These are phyloP conservation scores for Uropsilus gracilis DNA, from an alignment of 2,113 vertebrate species.

Conservation along the genomic window DNA sequence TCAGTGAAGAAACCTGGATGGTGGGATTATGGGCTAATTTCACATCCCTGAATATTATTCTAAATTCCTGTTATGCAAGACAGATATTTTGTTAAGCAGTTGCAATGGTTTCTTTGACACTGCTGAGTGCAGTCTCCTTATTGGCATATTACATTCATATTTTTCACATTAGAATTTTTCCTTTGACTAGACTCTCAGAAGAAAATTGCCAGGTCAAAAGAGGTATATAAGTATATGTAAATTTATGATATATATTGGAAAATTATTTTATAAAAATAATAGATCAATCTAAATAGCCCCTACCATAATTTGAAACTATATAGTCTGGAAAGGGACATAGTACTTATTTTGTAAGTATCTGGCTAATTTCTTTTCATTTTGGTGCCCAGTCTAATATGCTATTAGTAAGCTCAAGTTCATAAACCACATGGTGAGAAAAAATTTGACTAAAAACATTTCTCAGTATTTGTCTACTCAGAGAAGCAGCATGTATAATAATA, in stretches of 20 bases:
- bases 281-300: background rate
- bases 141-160: background rate
- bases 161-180: constrained; percentile 16
- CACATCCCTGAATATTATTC: background rate
- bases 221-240: background rate
- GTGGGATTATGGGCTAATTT: background rate
- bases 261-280: constrained; percentile 37
- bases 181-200: constrained; percentile 31
- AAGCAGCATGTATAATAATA: background rate
- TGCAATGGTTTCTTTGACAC: background rate
- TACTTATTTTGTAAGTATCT: background rate
- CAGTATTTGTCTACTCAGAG: background rate
- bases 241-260: background rate
- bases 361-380: constrained; percentile 32
- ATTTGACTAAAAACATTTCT: background rate
- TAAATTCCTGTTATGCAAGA: background rate
- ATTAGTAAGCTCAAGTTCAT: background rate
- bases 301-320: background rate
- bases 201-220: background rate
- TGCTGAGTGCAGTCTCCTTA: background rate
- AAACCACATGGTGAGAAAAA: background rate
- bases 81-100: background rate
- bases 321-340: background rate
- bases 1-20: background rate
- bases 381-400: background rate